phyloP scores from a whole-genome alignment of 92 coral and sea anemone species.

The Paramuricea clavata region DNA sequence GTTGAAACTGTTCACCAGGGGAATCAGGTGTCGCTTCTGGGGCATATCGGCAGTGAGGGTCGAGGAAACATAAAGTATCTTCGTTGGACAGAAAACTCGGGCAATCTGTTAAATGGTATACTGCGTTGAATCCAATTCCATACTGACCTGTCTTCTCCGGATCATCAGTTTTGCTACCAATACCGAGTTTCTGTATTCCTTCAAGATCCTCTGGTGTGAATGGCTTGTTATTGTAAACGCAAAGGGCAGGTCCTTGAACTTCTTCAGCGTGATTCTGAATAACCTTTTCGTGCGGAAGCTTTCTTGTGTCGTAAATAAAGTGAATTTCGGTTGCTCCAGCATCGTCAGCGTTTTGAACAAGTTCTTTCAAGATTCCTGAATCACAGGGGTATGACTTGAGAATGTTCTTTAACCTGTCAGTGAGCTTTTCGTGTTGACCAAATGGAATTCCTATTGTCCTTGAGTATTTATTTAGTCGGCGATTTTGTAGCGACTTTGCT shows the following conservation, averaged over 20 bases:
- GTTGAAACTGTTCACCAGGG: slow-evolving; percentile 76
- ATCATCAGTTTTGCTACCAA: slow-evolving; percentile 85
- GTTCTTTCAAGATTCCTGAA: slow-evolving; percentile 53
- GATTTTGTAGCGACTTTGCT: slow-evolving; percentile 41
- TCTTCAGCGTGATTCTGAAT: slow-evolving; percentile 82
- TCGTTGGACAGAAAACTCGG: slow-evolving; percentile 84
- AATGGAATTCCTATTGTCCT: slow-evolving; percentile 27
- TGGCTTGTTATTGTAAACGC: slow-evolving; percentile 84
- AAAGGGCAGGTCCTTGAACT: slow-evolving; percentile 87
- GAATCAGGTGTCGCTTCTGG: slow-evolving; percentile 72
- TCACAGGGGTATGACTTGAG: slow-evolving; percentile 59
- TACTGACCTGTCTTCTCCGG: slow-evolving; percentile 95
- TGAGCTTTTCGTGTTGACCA: slow-evolving; percentile 54
- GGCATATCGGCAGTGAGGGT: slow-evolving; percentile 78
- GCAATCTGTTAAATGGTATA: slow-evolving; percentile 87
- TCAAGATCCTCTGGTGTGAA: slow-evolving; percentile 73
- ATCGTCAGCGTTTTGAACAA: slow-evolving; percentile 64
- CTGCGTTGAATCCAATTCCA: slow-evolving; percentile 93
- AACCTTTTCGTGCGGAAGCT: slow-evolving; percentile 27
- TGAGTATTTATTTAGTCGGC: slow-evolving; percentile 22
- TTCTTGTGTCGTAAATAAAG: slow-evolving; percentile 54
- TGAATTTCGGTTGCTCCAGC: slow-evolving; percentile 61
- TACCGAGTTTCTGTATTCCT: slow-evolving; percentile 91
- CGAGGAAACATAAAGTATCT: slow-evolving; percentile 80
- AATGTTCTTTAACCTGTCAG: slow-evolving; percentile 51